A percentile compares a stretch with the other conserved stretches of the same genome.
Conservation (phyloP, 2,888 invertebrate genomes). For the Gryllus longicercus region DNA sequence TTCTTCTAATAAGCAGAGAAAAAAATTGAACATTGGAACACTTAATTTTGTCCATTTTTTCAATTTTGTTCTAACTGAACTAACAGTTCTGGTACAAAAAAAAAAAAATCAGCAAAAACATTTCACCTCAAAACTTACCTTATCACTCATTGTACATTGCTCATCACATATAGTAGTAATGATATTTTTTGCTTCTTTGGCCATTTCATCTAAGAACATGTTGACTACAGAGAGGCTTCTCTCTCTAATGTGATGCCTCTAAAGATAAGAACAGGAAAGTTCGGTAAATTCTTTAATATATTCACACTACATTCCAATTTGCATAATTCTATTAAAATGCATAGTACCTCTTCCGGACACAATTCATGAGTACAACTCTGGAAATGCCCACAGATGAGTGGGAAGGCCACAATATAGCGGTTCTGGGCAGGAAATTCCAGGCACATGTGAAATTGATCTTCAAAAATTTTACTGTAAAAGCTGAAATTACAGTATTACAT, state of each 20-base stretch:
- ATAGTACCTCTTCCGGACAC: slow-evolving; percentile 83
- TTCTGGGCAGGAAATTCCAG: slow-evolving; percentile 98
- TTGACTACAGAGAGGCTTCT: slow-evolving; percentile 94
- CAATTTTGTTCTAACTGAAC: no score
- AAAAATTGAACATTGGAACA: no score
- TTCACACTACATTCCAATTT: not conserved
- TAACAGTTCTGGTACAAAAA: not conserved
- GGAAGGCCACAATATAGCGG: slow-evolving; percentile 96
- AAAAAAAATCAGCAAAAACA: not conserved
- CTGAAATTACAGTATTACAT: slow-evolving; percentile 41
- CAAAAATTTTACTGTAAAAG: slow-evolving; percentile 94
- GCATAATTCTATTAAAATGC: not conserved
- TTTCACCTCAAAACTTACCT: slow-evolving; percentile 48
- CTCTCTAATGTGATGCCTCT: slow-evolving; percentile 90
- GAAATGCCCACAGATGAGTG: slow-evolving; percentile 95
- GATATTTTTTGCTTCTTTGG: slow-evolving; percentile 97
- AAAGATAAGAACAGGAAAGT: slow-evolving; percentile 31
- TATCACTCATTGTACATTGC: slow-evolving; percentile 94
- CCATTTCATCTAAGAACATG: slow-evolving; percentile 97
- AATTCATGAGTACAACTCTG: slow-evolving; percentile 96
- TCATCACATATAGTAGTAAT: slow-evolving; percentile 98
- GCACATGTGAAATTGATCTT: slow-evolving; percentile 98
- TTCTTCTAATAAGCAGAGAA: not conserved
- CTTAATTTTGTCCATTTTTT: no score
- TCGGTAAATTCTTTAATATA: not conserved